A percentile compares a stretch with the other conserved stretches of the same genome.
These are phyloP conservation scores for Syrista parreyssii DNA, from an alignment of 2,888 invertebrate genomes.

Conservation along the genomic window DNA sequence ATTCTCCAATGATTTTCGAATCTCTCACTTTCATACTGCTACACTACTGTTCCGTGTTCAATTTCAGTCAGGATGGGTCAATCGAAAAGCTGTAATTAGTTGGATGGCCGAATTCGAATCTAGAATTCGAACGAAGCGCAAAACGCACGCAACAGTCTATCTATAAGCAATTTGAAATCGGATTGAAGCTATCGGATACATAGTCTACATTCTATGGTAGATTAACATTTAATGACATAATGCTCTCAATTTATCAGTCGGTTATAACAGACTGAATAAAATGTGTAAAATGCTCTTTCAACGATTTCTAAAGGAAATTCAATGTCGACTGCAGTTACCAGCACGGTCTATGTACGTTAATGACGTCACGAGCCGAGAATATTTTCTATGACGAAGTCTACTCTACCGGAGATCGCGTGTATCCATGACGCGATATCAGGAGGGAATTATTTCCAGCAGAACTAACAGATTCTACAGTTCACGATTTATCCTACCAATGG, in stretches of 20 bases:
- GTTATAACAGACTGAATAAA: background rate
- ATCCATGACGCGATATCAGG: background rate
- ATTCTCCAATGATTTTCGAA: constrained; percentile 11
- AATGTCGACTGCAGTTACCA: background rate
- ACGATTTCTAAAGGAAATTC: background rate
- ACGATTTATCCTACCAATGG: constrained; percentile 27
- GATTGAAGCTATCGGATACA: background rate
- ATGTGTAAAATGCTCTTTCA: background rate
- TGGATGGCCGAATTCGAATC: background rate
- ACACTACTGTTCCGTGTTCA: background rate
- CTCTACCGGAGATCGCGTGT: background rate
- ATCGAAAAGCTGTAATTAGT: constrained; percentile 17
- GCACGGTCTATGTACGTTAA: background rate
- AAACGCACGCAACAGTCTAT: background rate
- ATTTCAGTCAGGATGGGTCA: constrained; percentile 23
- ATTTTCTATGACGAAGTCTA: background rate
- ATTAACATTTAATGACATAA: constrained; percentile 48
- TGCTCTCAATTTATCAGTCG: constrained; percentile 24
- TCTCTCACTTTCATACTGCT: constrained; percentile 9
- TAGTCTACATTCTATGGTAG: constrained; percentile 12
- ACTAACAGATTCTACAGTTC: constrained; percentile 16
- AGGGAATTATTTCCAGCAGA: background rate
- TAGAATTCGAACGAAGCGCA: background rate
- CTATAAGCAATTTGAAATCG: background rate
- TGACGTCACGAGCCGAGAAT: background rate